A percentile compares a stretch with the other conserved stretches of the same genome.
phyloP scores from a whole-genome alignment of 2,797 vertebrate genomes.

The Tenualosa ilisha region DNA sequence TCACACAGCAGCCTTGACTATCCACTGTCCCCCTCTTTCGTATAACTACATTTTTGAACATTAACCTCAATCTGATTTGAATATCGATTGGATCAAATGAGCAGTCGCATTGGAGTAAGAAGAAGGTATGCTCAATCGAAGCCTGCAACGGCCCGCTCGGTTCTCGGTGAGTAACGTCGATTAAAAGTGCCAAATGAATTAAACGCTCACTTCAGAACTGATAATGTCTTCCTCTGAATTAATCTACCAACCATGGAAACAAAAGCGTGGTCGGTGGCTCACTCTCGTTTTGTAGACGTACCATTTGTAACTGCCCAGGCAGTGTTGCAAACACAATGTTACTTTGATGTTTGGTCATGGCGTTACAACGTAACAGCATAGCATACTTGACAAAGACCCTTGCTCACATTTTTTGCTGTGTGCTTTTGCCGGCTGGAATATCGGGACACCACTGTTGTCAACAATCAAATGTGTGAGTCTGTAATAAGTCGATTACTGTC shows the following conservation, averaged over 20 bases:
- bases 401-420: not conserved
- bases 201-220: not conserved
- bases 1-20: not conserved
- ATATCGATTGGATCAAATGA: conserved; percentile 43
- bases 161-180: conserved; percentile 42
- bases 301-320: not conserved
- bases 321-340: conserved; percentile 10
- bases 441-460: not conserved
- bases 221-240: not conserved
- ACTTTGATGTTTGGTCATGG: conserved; percentile 15
- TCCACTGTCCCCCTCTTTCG: not conserved
- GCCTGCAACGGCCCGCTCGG: conserved; percentile 44
- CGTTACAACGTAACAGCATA: conserved; percentile 22
- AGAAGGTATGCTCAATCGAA: conserved; percentile 36
- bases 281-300: not conserved
- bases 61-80: not conserved
- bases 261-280: not conserved
- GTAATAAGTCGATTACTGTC: conserved; percentile 16
- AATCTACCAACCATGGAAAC: not conserved
- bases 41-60: not conserved
- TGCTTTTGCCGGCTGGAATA: not conserved
- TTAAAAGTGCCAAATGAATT: conserved; percentile 6
- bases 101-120: conserved; percentile 30
- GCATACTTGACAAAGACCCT: conserved; percentile 9
- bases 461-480: conserved; percentile 6